Percentiles rank a stretch among this genome's conserved stretches.
Conservation (phyloP, 92 coral and sea anemone genomes). For the Phymanthus crucifer region DNA sequence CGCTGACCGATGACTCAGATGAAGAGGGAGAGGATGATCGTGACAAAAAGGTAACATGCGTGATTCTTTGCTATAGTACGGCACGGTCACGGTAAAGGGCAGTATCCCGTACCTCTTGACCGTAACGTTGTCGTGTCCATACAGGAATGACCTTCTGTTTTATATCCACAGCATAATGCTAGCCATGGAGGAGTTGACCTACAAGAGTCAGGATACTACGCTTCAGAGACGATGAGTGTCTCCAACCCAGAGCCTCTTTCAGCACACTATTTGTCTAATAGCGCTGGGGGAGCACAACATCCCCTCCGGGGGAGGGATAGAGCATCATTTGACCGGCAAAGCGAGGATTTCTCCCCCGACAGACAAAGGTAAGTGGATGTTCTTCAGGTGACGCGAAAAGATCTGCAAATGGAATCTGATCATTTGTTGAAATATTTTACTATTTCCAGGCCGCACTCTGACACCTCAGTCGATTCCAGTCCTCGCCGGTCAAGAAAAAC, state of each 20-base stretch:
- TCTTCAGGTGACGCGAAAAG: neutral
- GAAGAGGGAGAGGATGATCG: slow-evolving; percentile 2
- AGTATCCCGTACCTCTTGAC: neutral
- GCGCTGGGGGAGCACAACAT: slow-evolving; percentile 40
- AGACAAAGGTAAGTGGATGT: slow-evolving; percentile 25
- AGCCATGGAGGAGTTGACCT: slow-evolving; percentile 55
- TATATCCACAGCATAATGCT: slow-evolving; percentile 35
- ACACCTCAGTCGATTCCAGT: slow-evolving; percentile 37
- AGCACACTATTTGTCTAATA: slow-evolving; percentile 66
- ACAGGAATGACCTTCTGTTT: neutral
- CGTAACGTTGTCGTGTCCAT: neutral
- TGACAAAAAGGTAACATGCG: slow-evolving; percentile 27
- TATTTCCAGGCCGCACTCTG: slow-evolving; percentile 52
- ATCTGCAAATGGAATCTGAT: neutral
- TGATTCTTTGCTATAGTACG: neutral
- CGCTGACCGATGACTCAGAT: slow-evolving; percentile 20
- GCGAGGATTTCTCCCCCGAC: slow-evolving; percentile 27
- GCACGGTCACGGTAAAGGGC: neutral
- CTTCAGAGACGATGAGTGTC: slow-evolving; percentile 85
- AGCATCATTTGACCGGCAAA: slow-evolving; percentile 26
- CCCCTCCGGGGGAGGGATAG: slow-evolving; percentile 34
- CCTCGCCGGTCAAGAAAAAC: slow-evolving; percentile 65
- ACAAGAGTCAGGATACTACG: slow-evolving; percentile 88
- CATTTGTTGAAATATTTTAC: neutral
- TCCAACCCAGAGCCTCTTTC: slow-evolving; percentile 67